Conservation (phyloP, 2,113 vertebrate species). For the Cyphomyrus discorhynchus region DNA sequence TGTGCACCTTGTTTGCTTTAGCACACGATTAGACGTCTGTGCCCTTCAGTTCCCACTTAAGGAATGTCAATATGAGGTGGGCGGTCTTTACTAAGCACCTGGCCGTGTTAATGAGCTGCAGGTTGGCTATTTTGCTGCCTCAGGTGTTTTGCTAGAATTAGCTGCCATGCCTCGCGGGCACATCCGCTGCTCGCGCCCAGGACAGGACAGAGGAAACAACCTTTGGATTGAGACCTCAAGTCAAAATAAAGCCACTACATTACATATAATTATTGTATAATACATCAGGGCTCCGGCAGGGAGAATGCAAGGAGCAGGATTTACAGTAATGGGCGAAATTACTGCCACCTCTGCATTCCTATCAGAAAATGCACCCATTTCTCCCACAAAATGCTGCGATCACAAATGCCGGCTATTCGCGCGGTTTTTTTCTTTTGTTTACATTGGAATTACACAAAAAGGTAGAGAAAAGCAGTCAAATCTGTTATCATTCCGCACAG, state of each 20-base stretch:
- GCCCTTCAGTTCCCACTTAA: background rate
- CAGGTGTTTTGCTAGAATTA: no score
- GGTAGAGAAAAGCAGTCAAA: background rate
- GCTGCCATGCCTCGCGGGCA: no score
- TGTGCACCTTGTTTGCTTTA: background rate
- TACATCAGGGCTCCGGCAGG: background rate
- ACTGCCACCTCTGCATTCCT: background rate
- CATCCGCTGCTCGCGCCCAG: no score
- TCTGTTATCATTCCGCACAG: background rate
- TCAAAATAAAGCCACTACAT: no score
- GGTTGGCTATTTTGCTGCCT: background rate
- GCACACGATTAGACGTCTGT: background rate
- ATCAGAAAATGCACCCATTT: background rate
- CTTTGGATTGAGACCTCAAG: no score
- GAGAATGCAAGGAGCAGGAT: background rate
- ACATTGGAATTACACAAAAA: background rate
- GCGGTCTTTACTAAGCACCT: background rate
- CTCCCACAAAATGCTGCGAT: background rate
- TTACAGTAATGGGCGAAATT: background rate
- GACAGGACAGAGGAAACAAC: no score
- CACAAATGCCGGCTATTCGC: background rate
- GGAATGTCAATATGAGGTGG: background rate
- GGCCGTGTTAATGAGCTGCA: background rate
- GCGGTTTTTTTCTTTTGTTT: background rate
- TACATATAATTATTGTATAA: background rate